These are phyloP conservation scores for Ormyrus thymus DNA, from an alignment of 2,888 invertebrate genomes.

Conservation along the genomic window DNA sequence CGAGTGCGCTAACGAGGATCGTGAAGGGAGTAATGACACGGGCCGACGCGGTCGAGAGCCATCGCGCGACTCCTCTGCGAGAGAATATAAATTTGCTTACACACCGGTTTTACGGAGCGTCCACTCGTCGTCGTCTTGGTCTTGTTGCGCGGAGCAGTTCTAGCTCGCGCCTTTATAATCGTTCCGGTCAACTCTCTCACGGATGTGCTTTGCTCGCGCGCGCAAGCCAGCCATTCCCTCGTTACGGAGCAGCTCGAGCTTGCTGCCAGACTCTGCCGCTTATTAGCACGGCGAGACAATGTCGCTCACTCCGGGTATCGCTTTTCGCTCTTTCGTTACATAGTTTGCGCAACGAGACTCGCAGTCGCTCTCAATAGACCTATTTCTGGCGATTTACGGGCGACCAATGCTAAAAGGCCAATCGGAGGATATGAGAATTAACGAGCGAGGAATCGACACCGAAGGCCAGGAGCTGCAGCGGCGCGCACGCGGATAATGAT, in stretches of 20 bases:
- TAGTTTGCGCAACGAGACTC: background rate
- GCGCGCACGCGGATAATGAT: conserved; percentile 37
- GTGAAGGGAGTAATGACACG: conserved; percentile 71
- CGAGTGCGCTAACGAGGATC: conserved; percentile 68
- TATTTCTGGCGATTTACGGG: conserved; percentile 44
- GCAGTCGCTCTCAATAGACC: conserved; percentile 15
- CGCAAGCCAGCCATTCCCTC: conserved; percentile 11
- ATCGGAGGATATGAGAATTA: conserved; percentile 46
- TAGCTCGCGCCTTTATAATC: background rate
- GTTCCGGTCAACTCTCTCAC: conserved; percentile 33
- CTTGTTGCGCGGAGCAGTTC: background rate
- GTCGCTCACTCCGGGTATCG: conserved; percentile 35
- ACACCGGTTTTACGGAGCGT: conserved; percentile 64
- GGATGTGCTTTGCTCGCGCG: background rate
- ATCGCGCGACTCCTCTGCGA: conserved; percentile 42
- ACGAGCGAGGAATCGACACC: conserved; percentile 52
- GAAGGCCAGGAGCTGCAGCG: conserved; percentile 43
- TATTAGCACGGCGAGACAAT: conserved; percentile 49
- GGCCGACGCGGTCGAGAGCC: conserved; percentile 68
- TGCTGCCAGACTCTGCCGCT: conserved; percentile 20
- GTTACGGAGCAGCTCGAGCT: conserved; percentile 15
- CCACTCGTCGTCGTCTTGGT: conserved; percentile 34
- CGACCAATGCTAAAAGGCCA: conserved; percentile 48
- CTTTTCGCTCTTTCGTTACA: conserved; percentile 22
- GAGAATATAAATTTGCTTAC: conserved; percentile 68